phyloP scores from a whole-genome alignment of 2,888 invertebrate genomes.

The Nebria brevicollis region DNA sequence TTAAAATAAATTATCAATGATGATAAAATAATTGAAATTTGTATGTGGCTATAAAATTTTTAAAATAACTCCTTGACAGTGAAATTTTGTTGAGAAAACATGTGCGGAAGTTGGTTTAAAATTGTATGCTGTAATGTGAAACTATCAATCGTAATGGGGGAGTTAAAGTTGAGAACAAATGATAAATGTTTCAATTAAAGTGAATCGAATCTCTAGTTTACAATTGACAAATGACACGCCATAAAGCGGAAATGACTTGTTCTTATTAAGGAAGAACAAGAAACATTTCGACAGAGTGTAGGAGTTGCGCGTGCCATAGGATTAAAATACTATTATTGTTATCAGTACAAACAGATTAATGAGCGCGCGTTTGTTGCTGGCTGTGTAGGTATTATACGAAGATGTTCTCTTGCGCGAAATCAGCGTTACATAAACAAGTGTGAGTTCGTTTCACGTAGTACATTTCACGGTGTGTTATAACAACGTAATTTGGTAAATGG shows the following conservation, averaged over 20 bases:
- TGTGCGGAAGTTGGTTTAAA: not conserved
- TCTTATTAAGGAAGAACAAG: not conserved
- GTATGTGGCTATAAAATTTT: too few species aligned
- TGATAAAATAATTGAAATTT: too few species aligned
- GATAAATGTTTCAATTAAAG: slow-evolving; percentile 1
- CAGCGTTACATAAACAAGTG: slow-evolving; percentile 24
- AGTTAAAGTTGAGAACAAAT: not conserved
- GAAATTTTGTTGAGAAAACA: not conserved
- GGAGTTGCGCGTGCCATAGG: not conserved
- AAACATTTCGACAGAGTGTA: not conserved
- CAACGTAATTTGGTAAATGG: slow-evolving; percentile 44
- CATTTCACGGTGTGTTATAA: slow-evolving; percentile 38
- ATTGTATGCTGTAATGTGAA: not conserved
- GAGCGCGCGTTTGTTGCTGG: not conserved
- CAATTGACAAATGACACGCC: not conserved
- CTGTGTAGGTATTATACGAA: not conserved
- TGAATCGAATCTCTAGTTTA: not conserved
- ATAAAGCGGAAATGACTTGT: slow-evolving; percentile 1
- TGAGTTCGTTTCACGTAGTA: slow-evolving; percentile 18
- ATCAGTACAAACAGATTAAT: slow-evolving; percentile 42
- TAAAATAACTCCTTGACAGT: too few species aligned
- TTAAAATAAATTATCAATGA: too few species aligned
- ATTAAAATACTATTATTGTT: slow-evolving; percentile 36
- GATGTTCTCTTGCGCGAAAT: not conserved
- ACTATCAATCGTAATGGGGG: not conserved